A percentile compares a stretch with the other conserved stretches of the same genome.
phyloP scores from a whole-genome alignment of 2,113 vertebrate genomes.

The Ophiodon elongatus region DNA sequence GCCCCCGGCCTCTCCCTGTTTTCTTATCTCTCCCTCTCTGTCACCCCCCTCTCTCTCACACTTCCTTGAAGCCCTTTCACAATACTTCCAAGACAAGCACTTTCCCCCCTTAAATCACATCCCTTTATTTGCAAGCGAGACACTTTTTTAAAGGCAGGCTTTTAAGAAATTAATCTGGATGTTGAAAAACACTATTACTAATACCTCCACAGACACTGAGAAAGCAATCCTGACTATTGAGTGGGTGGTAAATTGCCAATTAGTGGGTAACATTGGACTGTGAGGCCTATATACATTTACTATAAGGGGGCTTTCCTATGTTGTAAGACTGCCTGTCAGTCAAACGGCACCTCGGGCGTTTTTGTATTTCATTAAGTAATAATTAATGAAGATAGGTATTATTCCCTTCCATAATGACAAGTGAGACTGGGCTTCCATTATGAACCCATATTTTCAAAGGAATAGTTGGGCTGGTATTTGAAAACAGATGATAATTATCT shows the following conservation, averaged over 20 bases:
- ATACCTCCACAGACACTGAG: conserved; percentile 53
- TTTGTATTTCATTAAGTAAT: conserved; percentile 79
- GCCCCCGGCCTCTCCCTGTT: conserved; percentile 36
- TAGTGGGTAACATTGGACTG: conserved; percentile 68
- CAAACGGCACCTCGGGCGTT: conserved; percentile 73
- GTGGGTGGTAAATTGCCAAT: conserved; percentile 77
- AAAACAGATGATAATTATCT: conserved; percentile 55
- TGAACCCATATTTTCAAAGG: conserved; percentile 55
- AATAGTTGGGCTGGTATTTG: conserved; percentile 26
- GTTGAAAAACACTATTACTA: conserved; percentile 62
- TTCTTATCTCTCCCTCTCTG: conserved; percentile 1
- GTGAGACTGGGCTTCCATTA: conserved; percentile 39
- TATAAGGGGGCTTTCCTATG: conserved; percentile 49
- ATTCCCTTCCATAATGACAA: conserved; percentile 47
- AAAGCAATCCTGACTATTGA: conserved; percentile 66
- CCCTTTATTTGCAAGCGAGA: conserved; percentile 70
- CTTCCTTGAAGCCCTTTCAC: conserved; percentile 47
- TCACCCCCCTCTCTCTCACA: background rate
- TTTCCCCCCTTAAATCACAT: conserved; percentile 63
- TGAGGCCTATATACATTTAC: conserved; percentile 58
- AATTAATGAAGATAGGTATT: conserved; percentile 77
- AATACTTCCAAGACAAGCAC: conserved; percentile 65
- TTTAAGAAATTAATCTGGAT: conserved; percentile 76
- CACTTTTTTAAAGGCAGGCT: conserved; percentile 62
- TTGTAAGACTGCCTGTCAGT: conserved; percentile 72